A percentile compares a stretch with the other conserved stretches of the same genome.
These are phyloP conservation scores for Hemiscyllium ocellatum DNA, from an alignment of 2,113 vertebrate species.

Conservation along the genomic window DNA sequence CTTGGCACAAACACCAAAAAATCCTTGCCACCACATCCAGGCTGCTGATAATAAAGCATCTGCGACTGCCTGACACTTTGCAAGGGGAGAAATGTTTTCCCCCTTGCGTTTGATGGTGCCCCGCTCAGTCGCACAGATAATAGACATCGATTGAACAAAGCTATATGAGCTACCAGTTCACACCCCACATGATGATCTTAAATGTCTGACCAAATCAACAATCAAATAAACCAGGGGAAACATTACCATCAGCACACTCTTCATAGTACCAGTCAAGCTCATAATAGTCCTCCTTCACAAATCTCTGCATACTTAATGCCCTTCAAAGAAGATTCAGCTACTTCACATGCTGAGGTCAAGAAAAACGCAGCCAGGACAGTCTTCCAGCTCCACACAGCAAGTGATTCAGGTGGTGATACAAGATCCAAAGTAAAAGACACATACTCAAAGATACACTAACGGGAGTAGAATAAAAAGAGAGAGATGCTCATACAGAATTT, in stretches of 20 bases:
- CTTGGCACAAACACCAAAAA: neutral
- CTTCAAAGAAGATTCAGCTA: conserved; percentile 50
- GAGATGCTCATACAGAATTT: neutral
- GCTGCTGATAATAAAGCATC: neutral
- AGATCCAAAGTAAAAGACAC: conserved; percentile 45
- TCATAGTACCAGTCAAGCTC: conserved; percentile 99
- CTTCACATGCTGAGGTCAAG: conserved; percentile 58
- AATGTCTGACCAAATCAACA: too few relatives aligned
- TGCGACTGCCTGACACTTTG: neutral
- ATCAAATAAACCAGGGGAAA: too few relatives aligned
- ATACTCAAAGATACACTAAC: conserved; percentile 49
- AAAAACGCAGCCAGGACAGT: conserved; percentile 59
- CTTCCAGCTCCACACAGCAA: conserved; percentile 47
- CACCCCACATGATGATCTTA: neutral
- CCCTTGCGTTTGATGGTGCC: neutral
- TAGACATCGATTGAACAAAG: neutral
- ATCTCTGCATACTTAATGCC: conserved; percentile 91
- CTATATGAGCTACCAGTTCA: neutral
- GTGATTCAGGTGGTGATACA: conserved; percentile 38
- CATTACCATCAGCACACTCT: conserved; percentile 92
- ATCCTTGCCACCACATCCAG: neutral
- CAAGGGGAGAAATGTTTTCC: neutral
- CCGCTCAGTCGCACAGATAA: neutral
- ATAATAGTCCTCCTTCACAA: conserved; percentile 93
- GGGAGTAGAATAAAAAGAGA: conserved; percentile 19